These are phyloP conservation scores for Macrotus californicus DNA, from an alignment of 2,113 vertebrate genomes.

Conservation along the genomic window DNA sequence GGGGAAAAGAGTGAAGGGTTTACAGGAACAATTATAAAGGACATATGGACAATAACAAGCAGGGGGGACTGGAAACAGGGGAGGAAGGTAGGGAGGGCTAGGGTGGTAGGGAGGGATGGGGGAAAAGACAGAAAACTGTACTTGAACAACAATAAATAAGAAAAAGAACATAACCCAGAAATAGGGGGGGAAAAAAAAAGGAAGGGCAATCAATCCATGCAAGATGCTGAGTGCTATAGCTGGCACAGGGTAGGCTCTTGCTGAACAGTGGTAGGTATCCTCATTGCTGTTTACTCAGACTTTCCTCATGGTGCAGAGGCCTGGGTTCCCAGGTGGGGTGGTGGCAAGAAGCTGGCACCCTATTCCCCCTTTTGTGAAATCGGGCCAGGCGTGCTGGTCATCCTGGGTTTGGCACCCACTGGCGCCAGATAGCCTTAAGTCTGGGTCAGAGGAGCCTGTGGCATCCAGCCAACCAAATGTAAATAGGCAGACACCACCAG, in stretches of 20 bases:
- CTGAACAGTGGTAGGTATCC: neutral
- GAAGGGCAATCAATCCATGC: neutral
- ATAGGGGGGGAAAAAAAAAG: too few relatives aligned
- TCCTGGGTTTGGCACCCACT: slow-evolving; percentile 11
- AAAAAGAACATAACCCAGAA: too few relatives aligned
- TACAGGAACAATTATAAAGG: too few relatives aligned
- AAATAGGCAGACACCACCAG: slow-evolving; percentile 84
- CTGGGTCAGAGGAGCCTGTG: slow-evolving; percentile 34
- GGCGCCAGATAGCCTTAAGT: slow-evolving; percentile 47
- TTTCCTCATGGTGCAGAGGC: neutral
- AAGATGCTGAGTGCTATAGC: neutral
- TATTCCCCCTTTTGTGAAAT: fast-evolving
- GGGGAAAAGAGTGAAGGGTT: too few relatives aligned
- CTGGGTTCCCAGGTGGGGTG: neutral
- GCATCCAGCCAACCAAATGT: slow-evolving; percentile 65
- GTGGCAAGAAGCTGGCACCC: neutral
- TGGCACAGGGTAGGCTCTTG: neutral
- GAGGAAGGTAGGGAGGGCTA: too few relatives aligned
- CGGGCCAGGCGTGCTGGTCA: neutral
- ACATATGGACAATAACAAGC: too few relatives aligned
- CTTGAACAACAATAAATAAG: too few relatives aligned
- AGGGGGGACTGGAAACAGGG: too few relatives aligned
- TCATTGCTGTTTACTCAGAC: neutral
- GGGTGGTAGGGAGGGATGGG: too few relatives aligned
- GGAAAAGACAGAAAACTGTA: too few relatives aligned